Evolutionary conservation across 64 coral and sea anemone species (phyloP).

Genomic region (Dendronephthya gigantea): DNA sequence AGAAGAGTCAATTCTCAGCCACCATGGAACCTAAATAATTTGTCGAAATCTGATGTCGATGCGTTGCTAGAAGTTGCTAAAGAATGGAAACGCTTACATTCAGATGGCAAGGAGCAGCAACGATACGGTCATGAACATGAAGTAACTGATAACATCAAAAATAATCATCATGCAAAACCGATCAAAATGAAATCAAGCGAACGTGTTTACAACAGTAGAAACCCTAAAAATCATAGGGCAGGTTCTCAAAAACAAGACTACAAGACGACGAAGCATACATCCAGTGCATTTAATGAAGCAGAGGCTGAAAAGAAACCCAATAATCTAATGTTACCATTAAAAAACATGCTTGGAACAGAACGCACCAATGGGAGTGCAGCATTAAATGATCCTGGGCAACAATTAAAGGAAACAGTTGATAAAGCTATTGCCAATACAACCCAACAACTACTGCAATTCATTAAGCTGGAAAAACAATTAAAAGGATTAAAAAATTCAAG

Average conservation of each 20-base stretch:
- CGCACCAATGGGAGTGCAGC: background rate
- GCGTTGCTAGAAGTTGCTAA: background rate
- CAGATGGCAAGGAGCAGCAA: background rate
- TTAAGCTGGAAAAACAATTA: slow-evolving; percentile 14
- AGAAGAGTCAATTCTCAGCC: background rate
- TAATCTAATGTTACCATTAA: background rate
- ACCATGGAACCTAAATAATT: background rate
- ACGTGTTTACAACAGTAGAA: background rate
- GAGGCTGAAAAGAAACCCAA: background rate
- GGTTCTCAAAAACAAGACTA: background rate
- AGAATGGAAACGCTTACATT: slow-evolving; percentile 2
- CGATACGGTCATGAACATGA: background rate
- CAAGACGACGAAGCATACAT: background rate
- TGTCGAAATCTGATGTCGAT: background rate
- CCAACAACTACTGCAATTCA: slow-evolving; percentile 10
- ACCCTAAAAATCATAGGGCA: background rate
- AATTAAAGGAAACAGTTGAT: background rate
- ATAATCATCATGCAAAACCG: background rate
- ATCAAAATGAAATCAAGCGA: background rate
- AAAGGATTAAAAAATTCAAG: background rate
- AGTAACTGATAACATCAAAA: background rate
- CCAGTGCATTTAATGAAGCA: background rate
- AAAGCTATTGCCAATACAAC: slow-evolving; percentile 7
- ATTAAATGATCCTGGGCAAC: background rate
- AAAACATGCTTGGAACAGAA: background rate